phyloP scores from a whole-genome alignment of 2,888 invertebrate genomes.

The Panzeria rudis region DNA sequence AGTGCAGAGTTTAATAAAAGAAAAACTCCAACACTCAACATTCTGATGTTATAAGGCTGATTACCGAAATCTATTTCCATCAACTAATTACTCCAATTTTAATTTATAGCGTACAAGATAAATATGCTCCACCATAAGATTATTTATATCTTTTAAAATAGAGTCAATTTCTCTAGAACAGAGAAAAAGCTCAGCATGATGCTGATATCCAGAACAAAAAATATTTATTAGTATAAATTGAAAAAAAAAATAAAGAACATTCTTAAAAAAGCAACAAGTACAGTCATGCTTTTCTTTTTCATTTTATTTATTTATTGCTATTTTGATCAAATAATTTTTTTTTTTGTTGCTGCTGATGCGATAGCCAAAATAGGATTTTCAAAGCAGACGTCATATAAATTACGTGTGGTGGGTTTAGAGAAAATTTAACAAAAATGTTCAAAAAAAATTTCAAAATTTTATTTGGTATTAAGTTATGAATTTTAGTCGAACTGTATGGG shows the following conservation, averaged over 20 bases:
- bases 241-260: conserved; percentile 5
- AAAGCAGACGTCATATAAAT: conserved; percentile 6
- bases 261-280: conserved; percentile 48
- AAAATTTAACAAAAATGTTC: not conserved
- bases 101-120: conserved; percentile 7
- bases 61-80: not conserved
- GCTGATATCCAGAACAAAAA: not conserved
- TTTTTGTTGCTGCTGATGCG: not conserved
- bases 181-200: conserved; percentile 8
- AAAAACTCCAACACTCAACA: no score
- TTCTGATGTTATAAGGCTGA: not conserved
- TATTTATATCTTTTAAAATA: conserved; percentile 16
- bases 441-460: not conserved
- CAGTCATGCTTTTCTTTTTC: conserved; percentile 48
- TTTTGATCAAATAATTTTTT: conserved; percentile 31
- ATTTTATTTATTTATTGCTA: conserved; percentile 50
- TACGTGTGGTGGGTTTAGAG: conserved; percentile 4
- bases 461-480: no score
- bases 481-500: no score
- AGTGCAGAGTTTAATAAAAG: not conserved
- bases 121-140: conserved; percentile 10
- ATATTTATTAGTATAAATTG: not conserved
- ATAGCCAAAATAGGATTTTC: conserved; percentile 54
- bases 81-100: not conserved
- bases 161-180: conserved; percentile 13